Evolutionary conservation across 1,140 invertebrate species (phyloP).

Genomic region (Olivierus martensii): DNA sequence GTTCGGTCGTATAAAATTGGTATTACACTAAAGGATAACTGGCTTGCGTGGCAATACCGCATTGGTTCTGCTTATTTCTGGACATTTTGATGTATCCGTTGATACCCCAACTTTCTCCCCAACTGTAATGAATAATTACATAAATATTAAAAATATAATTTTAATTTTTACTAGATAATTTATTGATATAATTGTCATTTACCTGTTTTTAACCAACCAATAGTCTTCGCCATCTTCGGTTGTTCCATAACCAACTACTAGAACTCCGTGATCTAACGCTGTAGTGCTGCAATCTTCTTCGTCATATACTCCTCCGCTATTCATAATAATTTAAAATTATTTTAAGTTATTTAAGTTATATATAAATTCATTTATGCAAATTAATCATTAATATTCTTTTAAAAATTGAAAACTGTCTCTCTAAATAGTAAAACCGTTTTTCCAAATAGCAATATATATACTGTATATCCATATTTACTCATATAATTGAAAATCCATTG

Average conservation of each 20-base stretch:
- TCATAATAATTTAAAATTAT: not conserved
- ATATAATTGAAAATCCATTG: conserved; percentile 56
- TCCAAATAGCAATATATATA: no score
- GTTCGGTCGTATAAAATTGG: no score
- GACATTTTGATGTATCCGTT: conserved; percentile 81
- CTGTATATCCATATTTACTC: not conserved
- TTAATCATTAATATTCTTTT: no score
- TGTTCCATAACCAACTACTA: conserved; percentile 67
- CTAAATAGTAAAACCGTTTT: no score
- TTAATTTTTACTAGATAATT: no score
- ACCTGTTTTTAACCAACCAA: conserved; percentile 69
- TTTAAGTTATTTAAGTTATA: not conserved
- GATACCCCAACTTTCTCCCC: conserved; percentile 74
- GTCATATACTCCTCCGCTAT: conserved; percentile 44
- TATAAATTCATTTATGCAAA: no score
- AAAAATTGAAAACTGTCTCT: no score
- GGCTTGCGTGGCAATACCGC: conserved; percentile 70
- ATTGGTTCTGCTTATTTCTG: conserved; percentile 71
- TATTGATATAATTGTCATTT: conserved; percentile 62
- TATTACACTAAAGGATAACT: conserved; percentile 32
- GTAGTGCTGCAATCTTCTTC: conserved; percentile 49
- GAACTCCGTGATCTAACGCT: conserved; percentile 76
- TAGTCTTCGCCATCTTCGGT: conserved; percentile 48
- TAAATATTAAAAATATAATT: no score
- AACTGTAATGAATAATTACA: conserved; percentile 32